Evolutionary conservation across 2,888 invertebrate genomes (phyloP).

Genomic region (Selenia dentaria): DNA sequence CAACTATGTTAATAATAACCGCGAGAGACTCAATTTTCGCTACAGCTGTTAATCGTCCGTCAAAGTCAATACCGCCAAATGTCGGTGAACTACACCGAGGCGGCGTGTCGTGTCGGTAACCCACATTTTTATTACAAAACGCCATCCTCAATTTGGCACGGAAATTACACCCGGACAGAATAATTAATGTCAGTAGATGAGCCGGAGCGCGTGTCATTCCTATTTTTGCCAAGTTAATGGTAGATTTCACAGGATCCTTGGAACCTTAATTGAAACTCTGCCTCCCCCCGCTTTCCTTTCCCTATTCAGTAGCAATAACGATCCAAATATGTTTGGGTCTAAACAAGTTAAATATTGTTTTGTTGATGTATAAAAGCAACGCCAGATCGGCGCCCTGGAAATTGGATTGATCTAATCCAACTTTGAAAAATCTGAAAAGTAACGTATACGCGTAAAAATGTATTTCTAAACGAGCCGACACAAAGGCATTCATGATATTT

Average conservation of each 20-base stretch:
- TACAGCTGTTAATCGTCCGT: conserved; percentile 35
- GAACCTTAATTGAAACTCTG: conserved; percentile 26
- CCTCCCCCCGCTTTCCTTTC: conserved; percentile 6
- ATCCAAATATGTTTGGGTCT: conserved; percentile 15
- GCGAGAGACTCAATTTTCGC: conserved; percentile 8
- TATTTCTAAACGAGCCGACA: conserved; percentile 9
- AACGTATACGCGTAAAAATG: too few relatives aligned
- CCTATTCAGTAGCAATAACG: conserved; percentile 18
- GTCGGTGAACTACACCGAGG: conserved; percentile 30
- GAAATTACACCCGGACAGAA: conserved; percentile 44
- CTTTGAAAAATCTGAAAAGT: too few relatives aligned
- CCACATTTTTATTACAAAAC: conserved; percentile 46
- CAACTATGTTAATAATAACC: conserved; percentile 19
- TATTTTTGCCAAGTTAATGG: conserved; percentile 36
- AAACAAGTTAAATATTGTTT: conserved; percentile 15
- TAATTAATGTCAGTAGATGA: conserved; percentile 50
- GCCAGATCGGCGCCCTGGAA: conserved; percentile 2
- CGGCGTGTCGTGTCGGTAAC: conserved; percentile 37
- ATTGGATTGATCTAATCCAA: too few relatives aligned
- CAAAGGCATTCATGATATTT: conserved; percentile 14
- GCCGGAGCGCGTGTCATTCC: conserved; percentile 35
- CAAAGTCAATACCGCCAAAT: conserved; percentile 34
- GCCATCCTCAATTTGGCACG: conserved; percentile 51
- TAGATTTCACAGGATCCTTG: conserved; percentile 27
- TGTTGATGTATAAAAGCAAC: conserved; percentile 12